Base-by-base conservation (phyloP, 2,113 vertebrate genomes). In the Lethenteron reissneri region DNA sequence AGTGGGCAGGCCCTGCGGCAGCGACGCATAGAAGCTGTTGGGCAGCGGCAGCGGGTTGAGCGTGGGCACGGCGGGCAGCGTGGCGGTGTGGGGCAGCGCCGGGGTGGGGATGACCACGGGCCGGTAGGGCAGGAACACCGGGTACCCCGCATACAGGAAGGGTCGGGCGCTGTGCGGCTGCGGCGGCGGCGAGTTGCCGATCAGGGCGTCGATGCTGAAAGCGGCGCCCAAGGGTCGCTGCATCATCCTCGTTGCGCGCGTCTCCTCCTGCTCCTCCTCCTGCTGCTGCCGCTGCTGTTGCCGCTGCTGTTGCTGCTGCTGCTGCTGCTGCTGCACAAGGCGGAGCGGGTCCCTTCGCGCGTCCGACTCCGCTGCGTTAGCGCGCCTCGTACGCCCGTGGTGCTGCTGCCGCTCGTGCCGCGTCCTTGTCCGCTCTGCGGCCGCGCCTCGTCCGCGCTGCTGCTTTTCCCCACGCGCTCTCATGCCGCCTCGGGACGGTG, bases 211-310 rank as follows among this genome's bases (percentile, higher is more conserved):
- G 11, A 68, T 68, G 64, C 64, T 68, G 25, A 68, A 68, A 9
- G 64, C 64, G n/a, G 64, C 64, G 64, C 64, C 64, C n/a, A 68
- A 25, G n/a, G 64, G 64, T 68, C 64, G 64, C 64, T 68, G 64
- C 64, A 68, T 68, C 64, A 68, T 68, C 64, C n/a, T 25, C 25
- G 64, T 17, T 41, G 41, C 41, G 41, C 41, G 41, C 41, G 41
- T 41, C 41, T 41, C 41, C 41, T 41, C 41, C 41, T 41, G 41
- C 41, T 41, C 41, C 41, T 41, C 41, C 41, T 41, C 5, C 41
- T 41, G 25, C 25, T 25, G 25, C 41, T 41, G 41, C 41, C 6
- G 41, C 41, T 41, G 41, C 41, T 41, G 41, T 7, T 41, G 41
- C 6, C 2, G 41, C 41, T 7, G 41, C 41, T 41, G 41, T 5